Evolutionary conservation across 2,113 vertebrate species (phyloP).

Genomic region (Petaurus breviceps): DNA sequence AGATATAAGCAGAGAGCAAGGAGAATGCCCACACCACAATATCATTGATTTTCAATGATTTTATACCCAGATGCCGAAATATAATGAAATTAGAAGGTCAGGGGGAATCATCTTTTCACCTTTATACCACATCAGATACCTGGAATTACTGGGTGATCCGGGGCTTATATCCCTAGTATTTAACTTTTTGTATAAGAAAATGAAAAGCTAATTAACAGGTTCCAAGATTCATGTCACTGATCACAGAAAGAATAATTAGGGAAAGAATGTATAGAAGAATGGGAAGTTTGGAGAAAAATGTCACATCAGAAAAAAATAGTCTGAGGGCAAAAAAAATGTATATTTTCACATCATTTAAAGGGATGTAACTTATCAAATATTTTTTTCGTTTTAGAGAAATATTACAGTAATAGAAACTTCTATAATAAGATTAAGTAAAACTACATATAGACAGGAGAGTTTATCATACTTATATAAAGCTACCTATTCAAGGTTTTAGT

Average conservation of each 20-base stretch:
- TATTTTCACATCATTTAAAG: not conserved
- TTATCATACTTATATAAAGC: not conserved
- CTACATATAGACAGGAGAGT: not conserved
- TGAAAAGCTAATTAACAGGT: not conserved
- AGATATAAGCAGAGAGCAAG: not conserved
- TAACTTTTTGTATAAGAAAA: not conserved
- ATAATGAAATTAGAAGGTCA: not conserved
- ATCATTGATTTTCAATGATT: not conserved
- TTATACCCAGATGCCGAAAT: not conserved
- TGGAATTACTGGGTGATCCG: not conserved
- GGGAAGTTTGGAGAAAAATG: not conserved
- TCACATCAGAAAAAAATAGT: not conserved
- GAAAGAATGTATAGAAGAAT: not conserved
- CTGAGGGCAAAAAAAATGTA: not conserved
- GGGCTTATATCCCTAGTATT: not conserved
- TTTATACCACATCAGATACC: not conserved
- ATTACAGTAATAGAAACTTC: not conserved
- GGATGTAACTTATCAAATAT: not conserved
- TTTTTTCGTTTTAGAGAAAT: not conserved
- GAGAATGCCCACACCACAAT: not conserved
- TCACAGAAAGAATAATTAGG: not conserved
- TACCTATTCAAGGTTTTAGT: not conserved
- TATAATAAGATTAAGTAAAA: not conserved
- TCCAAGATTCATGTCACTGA: not conserved
- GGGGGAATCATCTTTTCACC: not conserved